phyloP scores from a whole-genome alignment of 2,113 vertebrate genomes.

The Bos javanicus region DNA sequence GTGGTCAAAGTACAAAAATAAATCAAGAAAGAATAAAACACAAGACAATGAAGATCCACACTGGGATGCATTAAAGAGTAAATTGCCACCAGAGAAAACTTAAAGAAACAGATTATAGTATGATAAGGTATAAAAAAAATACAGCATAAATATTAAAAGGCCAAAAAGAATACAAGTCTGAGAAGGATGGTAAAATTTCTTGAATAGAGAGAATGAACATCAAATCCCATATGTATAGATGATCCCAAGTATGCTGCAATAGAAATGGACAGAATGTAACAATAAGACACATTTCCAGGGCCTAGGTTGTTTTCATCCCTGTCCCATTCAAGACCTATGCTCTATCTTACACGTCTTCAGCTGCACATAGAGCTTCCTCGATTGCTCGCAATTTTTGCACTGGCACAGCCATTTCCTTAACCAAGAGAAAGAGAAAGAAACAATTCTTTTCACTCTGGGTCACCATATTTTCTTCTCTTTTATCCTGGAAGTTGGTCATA shows the following conservation, averaged over 20 bases:
- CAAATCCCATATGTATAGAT: neutral
- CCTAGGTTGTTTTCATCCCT: neutral
- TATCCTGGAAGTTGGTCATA: neutral
- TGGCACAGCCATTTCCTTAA: neutral
- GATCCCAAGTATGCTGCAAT: neutral
- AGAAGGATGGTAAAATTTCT: neutral
- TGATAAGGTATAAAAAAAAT: neutral
- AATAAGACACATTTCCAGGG: neutral
- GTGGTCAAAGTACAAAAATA: neutral
- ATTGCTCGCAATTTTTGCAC: neutral
- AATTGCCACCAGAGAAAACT: neutral
- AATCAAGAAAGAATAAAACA: neutral
- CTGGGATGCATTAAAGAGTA: neutral
- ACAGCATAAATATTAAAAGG: neutral
- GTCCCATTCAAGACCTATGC: fast-evolving
- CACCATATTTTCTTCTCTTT: neutral
- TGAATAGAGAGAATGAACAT: neutral
- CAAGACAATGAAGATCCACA: neutral
- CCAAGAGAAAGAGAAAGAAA: neutral
- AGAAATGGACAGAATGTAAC: neutral
- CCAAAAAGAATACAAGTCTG: neutral
- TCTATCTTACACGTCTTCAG: neutral
- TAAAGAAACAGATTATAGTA: neutral
- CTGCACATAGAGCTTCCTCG: neutral
- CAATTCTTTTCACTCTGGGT: neutral